Conservation (phyloP, 2,113 vertebrate species). For the Callorhinus ursinus region DNA sequence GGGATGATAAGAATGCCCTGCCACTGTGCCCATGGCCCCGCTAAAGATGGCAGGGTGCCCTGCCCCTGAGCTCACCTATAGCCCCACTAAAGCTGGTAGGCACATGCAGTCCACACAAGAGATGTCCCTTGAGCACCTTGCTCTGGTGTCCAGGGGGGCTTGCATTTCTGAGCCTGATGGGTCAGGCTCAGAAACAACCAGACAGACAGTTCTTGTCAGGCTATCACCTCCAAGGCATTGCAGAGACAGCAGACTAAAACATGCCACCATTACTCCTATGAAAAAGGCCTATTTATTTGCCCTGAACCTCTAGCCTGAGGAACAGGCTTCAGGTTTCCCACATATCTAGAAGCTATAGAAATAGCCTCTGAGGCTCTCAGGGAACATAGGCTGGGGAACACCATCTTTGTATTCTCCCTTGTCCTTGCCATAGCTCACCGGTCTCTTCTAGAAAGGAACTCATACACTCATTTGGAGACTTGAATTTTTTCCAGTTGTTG, state of each 20-base stretch:
- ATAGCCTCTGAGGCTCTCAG: background rate
- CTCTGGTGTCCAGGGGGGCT: background rate
- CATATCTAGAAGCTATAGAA: background rate
- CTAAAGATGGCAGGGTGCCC: too few species aligned
- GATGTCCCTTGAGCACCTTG: background rate
- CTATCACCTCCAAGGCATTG: background rate
- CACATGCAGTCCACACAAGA: background rate
- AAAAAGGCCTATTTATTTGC: background rate
- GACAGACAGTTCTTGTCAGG: background rate
- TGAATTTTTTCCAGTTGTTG: background rate
- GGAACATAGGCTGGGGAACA: background rate
- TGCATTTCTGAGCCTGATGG: background rate
- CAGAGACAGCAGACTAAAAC: background rate
- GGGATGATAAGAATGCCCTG: background rate
- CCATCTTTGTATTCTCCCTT: background rate
- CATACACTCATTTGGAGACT: background rate
- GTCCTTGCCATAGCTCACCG: background rate
- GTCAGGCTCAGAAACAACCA: background rate
- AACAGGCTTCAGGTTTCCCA: background rate
- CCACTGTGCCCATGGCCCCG: background rate
- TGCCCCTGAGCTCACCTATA: background rate
- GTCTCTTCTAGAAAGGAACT: background rate
- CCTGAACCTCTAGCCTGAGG: background rate
- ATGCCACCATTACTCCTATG: background rate
- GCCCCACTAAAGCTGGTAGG: background rate